phyloP scores from a whole-genome alignment of 2,113 vertebrate genomes.

The Bos taurus region ARS-UCD2.0 NC_037330.1:41834001-41834500 shows the following conservation, averaged over 20 bases:
- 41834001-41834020: not conserved
- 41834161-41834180: not conserved
- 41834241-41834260: not conserved
- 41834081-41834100: not conserved
- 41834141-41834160: not conserved
- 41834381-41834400: slow-evolving; percentile 11
- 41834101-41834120: not conserved
- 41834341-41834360: not conserved
- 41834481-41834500: not conserved
- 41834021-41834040: not conserved
- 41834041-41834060: not conserved
- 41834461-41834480: not conserved
- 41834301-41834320: not conserved
- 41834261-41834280: slow-evolving; percentile 33
- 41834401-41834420: not conserved
- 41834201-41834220: not conserved
- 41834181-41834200: not conserved
- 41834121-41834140: not conserved
- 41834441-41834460: not conserved
- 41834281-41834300: slow-evolving; percentile 1
- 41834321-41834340: slow-evolving; percentile 3
- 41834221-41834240: not conserved
- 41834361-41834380: not conserved
- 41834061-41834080: not conserved
- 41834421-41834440: not conserved